Percentiles rank a stretch among this genome's conserved stretches.
Conservation (phyloP, 2,113 vertebrate genomes). For the Misgurnus anguillicaudatus region DNA sequence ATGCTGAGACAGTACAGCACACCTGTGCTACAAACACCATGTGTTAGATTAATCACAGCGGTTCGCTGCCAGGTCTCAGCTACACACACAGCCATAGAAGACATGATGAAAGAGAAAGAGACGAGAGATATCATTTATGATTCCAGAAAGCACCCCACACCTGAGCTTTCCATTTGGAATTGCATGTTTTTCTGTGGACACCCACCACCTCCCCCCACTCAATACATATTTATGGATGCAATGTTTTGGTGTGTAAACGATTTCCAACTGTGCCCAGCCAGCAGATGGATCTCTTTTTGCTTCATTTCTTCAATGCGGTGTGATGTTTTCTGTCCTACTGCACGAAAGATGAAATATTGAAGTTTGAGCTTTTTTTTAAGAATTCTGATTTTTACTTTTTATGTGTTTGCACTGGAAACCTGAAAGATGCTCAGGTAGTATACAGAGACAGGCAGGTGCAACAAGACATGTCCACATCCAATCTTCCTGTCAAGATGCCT, state of each 20-base stretch:
- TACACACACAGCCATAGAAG: constrained; percentile 13
- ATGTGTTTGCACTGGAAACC: not conserved
- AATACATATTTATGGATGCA: constrained; percentile 44
- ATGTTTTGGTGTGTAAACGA: constrained; percentile 46
- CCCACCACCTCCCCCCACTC: constrained; percentile 47
- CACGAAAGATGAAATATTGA: not conserved
- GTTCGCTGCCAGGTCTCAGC: constrained; percentile 20
- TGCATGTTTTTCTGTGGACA: constrained; percentile 28
- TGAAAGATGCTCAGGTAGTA: not conserved
- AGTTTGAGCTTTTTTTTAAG: not conserved
- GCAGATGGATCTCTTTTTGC: constrained; percentile 40
- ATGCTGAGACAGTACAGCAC: constrained; percentile 48
- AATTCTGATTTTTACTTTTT: not conserved
- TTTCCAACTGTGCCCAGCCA: constrained; percentile 44
- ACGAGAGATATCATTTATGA: constrained; percentile 50
- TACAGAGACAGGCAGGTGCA: not conserved
- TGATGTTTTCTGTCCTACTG: constrained; percentile 8
- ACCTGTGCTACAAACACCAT: constrained; percentile 60
- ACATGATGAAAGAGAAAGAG: not conserved
- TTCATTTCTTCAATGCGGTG: constrained; percentile 47
- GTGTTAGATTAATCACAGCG: constrained; percentile 61
- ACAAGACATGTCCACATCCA: not conserved
- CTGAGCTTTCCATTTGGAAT: constrained; percentile 39
- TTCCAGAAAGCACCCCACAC: constrained; percentile 48
- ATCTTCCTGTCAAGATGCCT: not conserved